A percentile compares a stretch with the other conserved stretches of the same genome.
Conservation (phyloP, 2,113 vertebrate genomes). For the Smithornis capensis region DNA sequence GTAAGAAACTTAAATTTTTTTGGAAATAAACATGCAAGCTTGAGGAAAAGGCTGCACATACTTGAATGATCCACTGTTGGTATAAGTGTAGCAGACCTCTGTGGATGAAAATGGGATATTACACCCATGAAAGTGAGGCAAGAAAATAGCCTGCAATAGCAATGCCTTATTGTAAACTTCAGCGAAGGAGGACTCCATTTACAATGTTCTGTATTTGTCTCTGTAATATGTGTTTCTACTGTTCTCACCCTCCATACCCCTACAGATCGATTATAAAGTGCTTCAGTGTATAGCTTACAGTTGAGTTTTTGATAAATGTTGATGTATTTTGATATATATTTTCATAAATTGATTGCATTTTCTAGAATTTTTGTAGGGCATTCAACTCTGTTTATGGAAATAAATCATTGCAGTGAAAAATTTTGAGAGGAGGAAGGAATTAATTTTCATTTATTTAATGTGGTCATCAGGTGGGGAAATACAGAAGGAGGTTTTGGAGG, state of each 20-base stretch:
- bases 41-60: not conserved
- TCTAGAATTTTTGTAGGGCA: fast-evolving
- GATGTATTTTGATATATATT: not conserved
- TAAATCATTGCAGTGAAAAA: not conserved
- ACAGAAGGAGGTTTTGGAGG: not conserved
- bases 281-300: not conserved
- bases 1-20: not conserved
- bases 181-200: not conserved
- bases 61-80: not conserved
- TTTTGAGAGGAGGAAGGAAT: not conserved
- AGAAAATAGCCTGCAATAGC: not conserved
- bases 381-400: not conserved
- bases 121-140: not conserved
- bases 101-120: not conserved
- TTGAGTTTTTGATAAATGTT: not conserved
- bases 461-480: not conserved
- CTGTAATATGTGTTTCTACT: not conserved
- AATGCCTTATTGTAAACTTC: not conserved
- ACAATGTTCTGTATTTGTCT: not conserved
- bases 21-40: not conserved
- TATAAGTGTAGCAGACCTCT: not conserved
- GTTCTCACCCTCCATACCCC: fast-evolving
- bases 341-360: not conserved
- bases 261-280: not conserved
- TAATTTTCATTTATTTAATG: not conserved